Evolutionary conservation across 2,797 vertebrate species (phyloP), one percentile per base, ranked within the genome.

Genomic region (Artibeus lituratus): DNA sequence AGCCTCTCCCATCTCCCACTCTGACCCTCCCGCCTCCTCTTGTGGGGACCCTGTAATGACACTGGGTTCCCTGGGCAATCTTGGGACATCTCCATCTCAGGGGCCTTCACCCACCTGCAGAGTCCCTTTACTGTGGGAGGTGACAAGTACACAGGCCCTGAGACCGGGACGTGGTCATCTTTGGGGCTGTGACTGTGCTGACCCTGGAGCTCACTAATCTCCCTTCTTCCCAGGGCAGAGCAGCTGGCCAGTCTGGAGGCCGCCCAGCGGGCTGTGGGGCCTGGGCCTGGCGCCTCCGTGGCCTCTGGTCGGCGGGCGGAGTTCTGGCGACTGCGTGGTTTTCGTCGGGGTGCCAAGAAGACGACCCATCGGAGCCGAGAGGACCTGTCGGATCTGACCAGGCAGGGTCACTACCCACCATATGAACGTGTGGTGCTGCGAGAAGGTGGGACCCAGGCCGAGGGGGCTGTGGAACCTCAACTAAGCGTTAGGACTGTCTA

Each of bases 281-380:
- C 90, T 0, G 62, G 87, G 2, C 98, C 99, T 5, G 98, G 98
- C 26, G 97, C 99, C 0, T 98, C 99, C 10, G 98, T 97, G n/a
- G 87, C 96, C 21, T 98, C 99, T 0, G 99, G 98, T 1, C 98
- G 99, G 0, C 98, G 99, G 15, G 99, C 99, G 0, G 99, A 99
- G 97, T 99, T 99, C 98, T 99, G 99, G 99, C 99, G 99, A 98
- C 98, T 99, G 84, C 98, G 99, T 26, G 99, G 99, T 10, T 98
- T 99, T 91, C 98, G 99, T 10, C 98, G 99, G 18, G 99, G 99
- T 32, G 99, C 99, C 96, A 99, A 99, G 98, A 99, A 99, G 98
- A 98, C 98, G 0, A 53, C 97, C 47, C 98, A 99, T 3, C 98
- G 99, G 91, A 99, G 98, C 92, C 98, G 99, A 0, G 99, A 99